These are phyloP conservation scores for Perca schrenkii DNA, from an alignment of 2,113 vertebrate genomes.

Conservation along the genomic window DNA sequence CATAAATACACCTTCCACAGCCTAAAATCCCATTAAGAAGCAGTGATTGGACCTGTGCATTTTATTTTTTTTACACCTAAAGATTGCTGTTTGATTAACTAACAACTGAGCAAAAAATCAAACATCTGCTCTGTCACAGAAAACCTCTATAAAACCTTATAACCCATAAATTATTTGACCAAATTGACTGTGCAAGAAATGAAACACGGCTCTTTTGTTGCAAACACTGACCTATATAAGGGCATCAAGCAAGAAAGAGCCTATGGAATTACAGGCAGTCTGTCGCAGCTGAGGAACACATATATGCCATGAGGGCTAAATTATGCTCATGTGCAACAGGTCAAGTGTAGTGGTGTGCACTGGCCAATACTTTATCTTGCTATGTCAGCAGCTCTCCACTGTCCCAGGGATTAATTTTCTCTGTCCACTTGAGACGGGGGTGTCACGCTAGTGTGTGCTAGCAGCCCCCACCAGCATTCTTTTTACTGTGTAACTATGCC, in stretches of 20 bases:
- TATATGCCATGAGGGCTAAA: conserved; percentile 58
- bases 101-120: neutral
- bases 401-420: conserved; percentile 75
- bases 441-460: conserved; percentile 67
- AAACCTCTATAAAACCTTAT: neutral
- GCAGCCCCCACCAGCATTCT: conserved; percentile 36
- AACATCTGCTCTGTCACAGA: neutral
- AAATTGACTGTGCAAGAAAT: conserved; percentile 28
- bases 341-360: conserved; percentile 55
- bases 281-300: conserved; percentile 26
- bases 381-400: conserved; percentile 75
- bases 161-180: conserved; percentile 15
- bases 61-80: conserved; percentile 3
- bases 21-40: neutral
- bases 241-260: neutral
- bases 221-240: conserved; percentile 9
- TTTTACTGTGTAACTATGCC: conserved; percentile 9
- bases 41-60: neutral
- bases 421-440: conserved; percentile 74
- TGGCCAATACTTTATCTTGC: conserved; percentile 71
- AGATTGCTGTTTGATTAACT: conserved; percentile 33
- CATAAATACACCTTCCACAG: no score
- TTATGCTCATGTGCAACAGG: conserved; percentile 62
- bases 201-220: conserved; percentile 4
- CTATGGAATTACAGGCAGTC: conserved; percentile 10